A percentile compares a stretch with the other conserved stretches of the same genome.
phyloP scores from a whole-genome alignment of 1,140 invertebrate species.

The Homalodisca vitripennis region DNA sequence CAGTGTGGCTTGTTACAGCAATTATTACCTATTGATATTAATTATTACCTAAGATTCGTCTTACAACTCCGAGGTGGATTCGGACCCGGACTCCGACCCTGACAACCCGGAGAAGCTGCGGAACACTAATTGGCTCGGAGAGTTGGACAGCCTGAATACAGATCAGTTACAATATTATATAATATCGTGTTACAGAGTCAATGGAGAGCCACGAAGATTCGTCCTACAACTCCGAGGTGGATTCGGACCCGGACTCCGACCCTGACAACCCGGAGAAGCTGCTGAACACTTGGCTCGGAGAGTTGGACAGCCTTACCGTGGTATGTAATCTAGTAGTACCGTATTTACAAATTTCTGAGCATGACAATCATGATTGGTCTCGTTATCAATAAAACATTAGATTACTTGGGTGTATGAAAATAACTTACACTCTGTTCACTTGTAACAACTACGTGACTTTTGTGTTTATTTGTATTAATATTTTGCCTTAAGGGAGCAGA shows the following conservation, averaged over 20 bases:
- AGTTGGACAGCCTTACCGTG: slow-evolving; percentile 62
- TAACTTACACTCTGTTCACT: too few species aligned
- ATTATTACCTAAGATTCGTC: slow-evolving; percentile 33
- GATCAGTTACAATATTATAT: too few species aligned
- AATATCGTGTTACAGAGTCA: neutral
- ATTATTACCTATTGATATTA: too few species aligned
- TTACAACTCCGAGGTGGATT: slow-evolving; percentile 33
- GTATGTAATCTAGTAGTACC: slow-evolving; percentile 59
- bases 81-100: slow-evolving; percentile 43
- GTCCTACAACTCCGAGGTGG: slow-evolving; percentile 33
- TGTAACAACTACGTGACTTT: too few species aligned
- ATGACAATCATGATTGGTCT: too few species aligned
- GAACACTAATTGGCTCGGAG: slow-evolving; percentile 64
- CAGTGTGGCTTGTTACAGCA: too few species aligned
- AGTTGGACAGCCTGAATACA: slow-evolving; percentile 63
- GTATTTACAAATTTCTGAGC: too few species aligned
- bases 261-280: slow-evolving; percentile 60
- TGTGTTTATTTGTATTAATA: too few species aligned
- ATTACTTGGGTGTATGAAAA: too few species aligned
- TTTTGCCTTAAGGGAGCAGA: too few species aligned
- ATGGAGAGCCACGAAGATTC: slow-evolving; percentile 33
- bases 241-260: slow-evolving; percentile 42
- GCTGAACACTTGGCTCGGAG: slow-evolving; percentile 63
- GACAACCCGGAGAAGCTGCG: slow-evolving; percentile 61
- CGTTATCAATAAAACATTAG: too few species aligned